Base-by-base conservation (phyloP, 2,888 invertebrate genomes). In the Plagiodera versicolora region DNA sequence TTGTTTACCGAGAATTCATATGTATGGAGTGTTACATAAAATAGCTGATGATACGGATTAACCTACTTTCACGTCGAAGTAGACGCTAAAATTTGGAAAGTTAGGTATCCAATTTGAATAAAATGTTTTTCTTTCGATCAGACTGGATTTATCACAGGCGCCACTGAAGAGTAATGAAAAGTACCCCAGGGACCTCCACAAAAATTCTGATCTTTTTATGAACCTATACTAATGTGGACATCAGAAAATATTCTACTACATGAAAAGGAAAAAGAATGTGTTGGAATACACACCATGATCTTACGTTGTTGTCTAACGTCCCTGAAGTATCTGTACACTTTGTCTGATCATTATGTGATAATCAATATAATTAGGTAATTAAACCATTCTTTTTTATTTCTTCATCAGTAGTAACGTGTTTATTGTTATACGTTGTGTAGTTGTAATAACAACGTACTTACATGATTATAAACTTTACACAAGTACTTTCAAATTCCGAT, bases 31-130 rank as follows among this genome's bases (percentile, higher is more conserved):
- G 54, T 63, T 63, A 63, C 57, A 60, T 63, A 63, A 63, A 63
- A 60, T 61, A 44, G 57, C 54, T 28, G 52, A 56, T 58, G 39
- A 53, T 53, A 35, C 56, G 53, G 48, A 53, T 58, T 60, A 66
- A 66, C 64, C 66, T 62, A 66, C 64, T 66, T 66, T 66, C 61
- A 59, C 62, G 51, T 39, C 11, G 52, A 32, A 19, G 10, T 32
- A 39, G 52, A 48, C 52, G 45, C 54, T 56, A 56, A 60, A 65
- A 65, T 63, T 53, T 65, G 58, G 65, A 63, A 63, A 63, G 65
- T 58, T 60, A 60, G 53, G 50, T n/a, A n/a, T n/a, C 39, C n/a
- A 11, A 39, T 56, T 39, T 49, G 50, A 52, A 48, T 56, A 39
- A 39, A 47, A 53, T 53, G 28, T 45, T 9, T 30, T 17, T 16